phyloP scores from a whole-genome alignment of 64 coral and sea anemone genomes.

The Pocillopora verrucosa region DNA sequence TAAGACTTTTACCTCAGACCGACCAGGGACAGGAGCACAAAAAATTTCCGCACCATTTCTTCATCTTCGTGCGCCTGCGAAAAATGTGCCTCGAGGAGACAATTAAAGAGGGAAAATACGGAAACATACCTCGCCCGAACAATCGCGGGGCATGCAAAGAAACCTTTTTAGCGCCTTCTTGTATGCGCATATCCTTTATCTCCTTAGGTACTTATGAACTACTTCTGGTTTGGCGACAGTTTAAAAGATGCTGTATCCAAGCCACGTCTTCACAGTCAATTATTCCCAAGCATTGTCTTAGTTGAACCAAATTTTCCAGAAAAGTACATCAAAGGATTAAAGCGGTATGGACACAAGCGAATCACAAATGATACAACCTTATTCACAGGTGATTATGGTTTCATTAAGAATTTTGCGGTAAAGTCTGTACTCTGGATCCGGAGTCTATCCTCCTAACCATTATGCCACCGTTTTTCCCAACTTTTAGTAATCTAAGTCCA shows the following conservation, averaged over 20 bases:
- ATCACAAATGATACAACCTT: slow-evolving; percentile 79
- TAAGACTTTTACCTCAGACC: no score
- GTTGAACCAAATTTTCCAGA: slow-evolving; percentile 78
- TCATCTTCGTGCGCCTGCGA: no score
- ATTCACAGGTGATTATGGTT: slow-evolving; percentile 62
- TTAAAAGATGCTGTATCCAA: slow-evolving; percentile 76
- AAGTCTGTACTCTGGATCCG: no score
- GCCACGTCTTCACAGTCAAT: slow-evolving; percentile 73
- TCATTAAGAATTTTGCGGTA: not conserved
- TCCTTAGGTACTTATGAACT: slow-evolving; percentile 85
- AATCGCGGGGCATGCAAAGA: not conserved
- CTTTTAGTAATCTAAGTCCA: no score
- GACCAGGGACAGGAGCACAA: no score
- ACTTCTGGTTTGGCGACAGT: slow-evolving; percentile 80
- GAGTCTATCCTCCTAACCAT: no score
- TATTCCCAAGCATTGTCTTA: slow-evolving; percentile 80
- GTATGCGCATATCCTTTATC: not conserved
- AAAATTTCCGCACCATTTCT: no score
- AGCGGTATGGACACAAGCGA: slow-evolving; percentile 53
- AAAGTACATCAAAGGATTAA: slow-evolving; percentile 55
- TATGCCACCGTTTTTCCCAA: no score
- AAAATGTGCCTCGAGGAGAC: no score
- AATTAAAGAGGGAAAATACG: no score
- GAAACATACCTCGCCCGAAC: no score
- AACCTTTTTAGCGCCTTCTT: not conserved